phyloP scores from a whole-genome alignment of 2,113 vertebrate genomes.

The Okapia johnstoni region DNA sequence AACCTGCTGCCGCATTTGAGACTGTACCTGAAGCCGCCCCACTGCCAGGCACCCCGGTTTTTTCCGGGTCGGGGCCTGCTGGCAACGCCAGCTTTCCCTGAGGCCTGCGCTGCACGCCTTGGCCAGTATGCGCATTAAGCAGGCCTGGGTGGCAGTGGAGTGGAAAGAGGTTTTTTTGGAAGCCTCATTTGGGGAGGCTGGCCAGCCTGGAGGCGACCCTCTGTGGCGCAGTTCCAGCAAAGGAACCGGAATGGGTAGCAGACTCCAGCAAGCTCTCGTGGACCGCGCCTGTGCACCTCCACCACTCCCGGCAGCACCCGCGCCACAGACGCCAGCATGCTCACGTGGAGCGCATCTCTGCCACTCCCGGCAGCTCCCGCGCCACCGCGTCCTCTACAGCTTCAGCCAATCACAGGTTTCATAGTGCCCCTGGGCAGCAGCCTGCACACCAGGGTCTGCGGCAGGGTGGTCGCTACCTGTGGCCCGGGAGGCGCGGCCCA shows the following conservation, averaged over 20 bases:
- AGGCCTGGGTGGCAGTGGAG: not conserved
- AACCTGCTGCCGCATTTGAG: not conserved
- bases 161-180: not conserved
- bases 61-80: not conserved
- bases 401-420: not conserved
- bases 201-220: accelerated
- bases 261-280: accelerated
- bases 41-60: not conserved
- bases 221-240: accelerated
- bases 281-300: accelerated
- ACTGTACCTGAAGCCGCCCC: not conserved
- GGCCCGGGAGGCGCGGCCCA: accelerated
- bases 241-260: not conserved
- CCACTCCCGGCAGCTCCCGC: not conserved
- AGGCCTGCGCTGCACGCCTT: not conserved
- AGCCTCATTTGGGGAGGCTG: not conserved
- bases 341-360: accelerated
- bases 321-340: accelerated
- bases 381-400: no score
- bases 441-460: accelerated
- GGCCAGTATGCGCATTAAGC: not conserved
- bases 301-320: accelerated
- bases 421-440: not conserved
- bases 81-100: not conserved
- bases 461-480: not conserved